phyloP scores from a whole-genome alignment of 1,140 invertebrate genomes.

The Hycleus phaleratus region DNA sequence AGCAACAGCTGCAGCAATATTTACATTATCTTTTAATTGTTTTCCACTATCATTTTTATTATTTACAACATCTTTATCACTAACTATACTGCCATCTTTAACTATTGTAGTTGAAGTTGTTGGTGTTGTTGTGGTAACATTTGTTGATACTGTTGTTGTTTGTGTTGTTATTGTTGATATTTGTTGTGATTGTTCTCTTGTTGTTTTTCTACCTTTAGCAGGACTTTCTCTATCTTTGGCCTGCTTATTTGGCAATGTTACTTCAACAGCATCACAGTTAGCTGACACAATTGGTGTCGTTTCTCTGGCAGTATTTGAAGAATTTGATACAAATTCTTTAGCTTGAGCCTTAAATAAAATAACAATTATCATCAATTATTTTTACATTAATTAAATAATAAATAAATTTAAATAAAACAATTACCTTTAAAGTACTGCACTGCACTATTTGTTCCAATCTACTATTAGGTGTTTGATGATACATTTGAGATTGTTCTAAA shows the following conservation, averaged over 20 bases:
- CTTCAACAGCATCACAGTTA: conserved; percentile 33
- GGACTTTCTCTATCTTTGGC: conserved; percentile 38
- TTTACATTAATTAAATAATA: neutral
- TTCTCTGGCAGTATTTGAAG: conserved; percentile 29
- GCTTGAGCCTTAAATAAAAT: conserved; percentile 28
- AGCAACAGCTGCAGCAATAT: conserved; percentile 3
- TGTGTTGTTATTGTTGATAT: neutral
- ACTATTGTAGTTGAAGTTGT: neutral
- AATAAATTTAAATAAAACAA: conserved; percentile 4
- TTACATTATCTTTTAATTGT: conserved; percentile 11
- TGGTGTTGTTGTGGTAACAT: neutral
- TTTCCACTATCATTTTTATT: conserved; percentile 22
- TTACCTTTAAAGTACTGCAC: conserved; percentile 36
- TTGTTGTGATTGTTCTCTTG: conserved; percentile 5
- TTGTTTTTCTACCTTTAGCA: conserved; percentile 29
- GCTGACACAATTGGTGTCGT: conserved; percentile 37
- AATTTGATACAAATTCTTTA: conserved; percentile 34
- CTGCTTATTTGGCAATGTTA: conserved; percentile 34
- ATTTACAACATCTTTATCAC: conserved; percentile 13
- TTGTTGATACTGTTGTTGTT: neutral
- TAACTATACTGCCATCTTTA: conserved; percentile 5
- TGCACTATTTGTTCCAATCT: conserved; percentile 24
- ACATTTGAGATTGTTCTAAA: neutral
- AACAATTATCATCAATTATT: neutral
- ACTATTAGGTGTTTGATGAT: conserved; percentile 1